Evolutionary conservation across 2,888 invertebrate species (phyloP), one percentile per base, ranked within the genome.

Genomic region (Molanna angustata): DNA sequence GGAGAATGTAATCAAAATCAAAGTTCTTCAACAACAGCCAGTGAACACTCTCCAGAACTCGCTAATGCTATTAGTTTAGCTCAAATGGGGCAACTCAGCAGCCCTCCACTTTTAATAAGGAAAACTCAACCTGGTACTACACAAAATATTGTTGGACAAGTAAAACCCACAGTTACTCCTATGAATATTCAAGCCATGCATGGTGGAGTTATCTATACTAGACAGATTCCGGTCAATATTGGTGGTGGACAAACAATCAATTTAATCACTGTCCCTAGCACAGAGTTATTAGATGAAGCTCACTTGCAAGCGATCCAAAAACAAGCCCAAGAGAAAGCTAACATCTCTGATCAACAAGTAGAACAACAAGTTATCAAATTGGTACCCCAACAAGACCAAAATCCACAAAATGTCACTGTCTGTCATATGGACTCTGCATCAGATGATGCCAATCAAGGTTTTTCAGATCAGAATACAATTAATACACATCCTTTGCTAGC

Each of bases 131-230:
- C 71, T 1, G 62, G 73, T 2, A 73, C 72, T 59, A 52, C 69
- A 2, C 74, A 70, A 56, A 73, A 68, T 61, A 62, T 76, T 52
- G 71, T 74, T 1, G 74, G 74, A 58, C 73, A 76, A 62, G 64
- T 78, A 31, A 80, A 80, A 64, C 78, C 77, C 61, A 71, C 76
- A 1, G 72, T 79, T 37, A 71, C 78, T 6, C 76, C 78, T 1
- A 72, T 78, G 72, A 82, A 79, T 60, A 75, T 81, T 48, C 80
- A 81, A 65, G 80, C 81, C 6, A 79, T 83, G 68, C 82, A 84
- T 43, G 83, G 84, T 14, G 82, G 84, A 44, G 86, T 86, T 0
- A 86, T 86, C 61, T 86, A 86, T 64, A 83, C 86, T 46, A 78
- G 86, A 59, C 86, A 86, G 70, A 82, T 85, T 62, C 85, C 85